Evolutionary conservation across 2,797 vertebrate species (phyloP).

Genomic region (Pipistrellus nathusii): DNA sequence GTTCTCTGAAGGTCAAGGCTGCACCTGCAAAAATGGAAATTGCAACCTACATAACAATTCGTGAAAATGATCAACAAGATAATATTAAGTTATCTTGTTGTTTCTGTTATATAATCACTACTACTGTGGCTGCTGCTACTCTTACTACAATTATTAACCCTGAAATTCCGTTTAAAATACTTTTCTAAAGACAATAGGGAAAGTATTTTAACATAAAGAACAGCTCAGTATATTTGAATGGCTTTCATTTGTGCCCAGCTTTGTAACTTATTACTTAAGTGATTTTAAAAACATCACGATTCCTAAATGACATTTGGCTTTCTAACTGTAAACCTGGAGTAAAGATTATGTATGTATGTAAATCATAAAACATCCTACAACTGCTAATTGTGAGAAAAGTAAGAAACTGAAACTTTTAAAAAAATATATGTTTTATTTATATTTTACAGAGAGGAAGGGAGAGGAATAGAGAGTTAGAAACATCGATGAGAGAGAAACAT

Average conservation of each 20-base stretch:
- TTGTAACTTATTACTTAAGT: not conserved
- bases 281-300: constrained; percentile 5
- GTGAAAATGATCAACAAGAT: not conserved
- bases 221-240: not conserved
- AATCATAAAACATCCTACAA: constrained; percentile 19
- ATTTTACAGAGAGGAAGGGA: too few species aligned
- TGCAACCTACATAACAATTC: not conserved
- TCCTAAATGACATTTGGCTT: constrained; percentile 5
- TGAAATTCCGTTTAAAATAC: constrained; percentile 3
- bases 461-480: too few species aligned
- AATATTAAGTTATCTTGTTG: not conserved
- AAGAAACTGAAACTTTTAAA: not conserved
- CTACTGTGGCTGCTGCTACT: not conserved
- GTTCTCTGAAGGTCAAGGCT: not conserved
- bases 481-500: too few species aligned
- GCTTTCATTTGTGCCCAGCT: not conserved
- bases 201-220: not conserved
- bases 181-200: not conserved
- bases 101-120: not conserved
- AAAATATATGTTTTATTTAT: too few species aligned
- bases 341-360: constrained; percentile 31
- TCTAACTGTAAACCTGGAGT: constrained; percentile 48
- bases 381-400: constrained; percentile 57
- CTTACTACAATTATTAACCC: not conserved
- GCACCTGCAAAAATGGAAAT: not conserved